A percentile compares a stretch with the other conserved stretches of the same genome.
Evolutionary conservation across 2,113 vertebrate genomes (phyloP).

Genomic region (Sisor rabdophorus): DNA sequence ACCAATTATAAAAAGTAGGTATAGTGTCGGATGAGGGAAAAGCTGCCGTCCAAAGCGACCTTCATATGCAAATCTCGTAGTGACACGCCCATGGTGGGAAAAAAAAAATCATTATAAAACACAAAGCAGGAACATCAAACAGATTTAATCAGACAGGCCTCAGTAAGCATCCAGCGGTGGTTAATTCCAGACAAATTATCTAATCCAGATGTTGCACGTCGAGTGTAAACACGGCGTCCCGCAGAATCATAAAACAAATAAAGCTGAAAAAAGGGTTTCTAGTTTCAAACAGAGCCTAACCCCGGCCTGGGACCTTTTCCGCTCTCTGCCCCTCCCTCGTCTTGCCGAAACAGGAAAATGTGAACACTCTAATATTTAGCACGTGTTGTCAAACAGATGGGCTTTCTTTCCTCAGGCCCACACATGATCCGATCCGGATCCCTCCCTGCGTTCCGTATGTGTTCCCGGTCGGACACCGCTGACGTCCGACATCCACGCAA

Average conservation of each 20-base stretch:
- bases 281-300: slow-evolving; percentile 82
- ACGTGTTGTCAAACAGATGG: slow-evolving; percentile 81
- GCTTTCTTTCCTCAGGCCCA: slow-evolving; percentile 76
- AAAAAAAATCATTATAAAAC: slow-evolving; percentile 46
- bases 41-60: slow-evolving; percentile 24
- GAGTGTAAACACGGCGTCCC: slow-evolving; percentile 85
- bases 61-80: slow-evolving; percentile 49
- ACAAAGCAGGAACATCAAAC: slow-evolving; percentile 63
- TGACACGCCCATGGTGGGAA: slow-evolving; percentile 40
- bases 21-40: slow-evolving; percentile 31
- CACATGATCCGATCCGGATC: slow-evolving; percentile 66
- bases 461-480: slow-evolving; percentile 57
- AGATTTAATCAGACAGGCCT: slow-evolving; percentile 77
- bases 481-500: slow-evolving; percentile 52
- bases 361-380: slow-evolving; percentile 84
- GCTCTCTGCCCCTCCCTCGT: slow-evolving; percentile 50
- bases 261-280: slow-evolving; percentile 82
- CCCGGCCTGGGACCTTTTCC: slow-evolving; percentile 70
- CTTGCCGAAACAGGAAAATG: slow-evolving; percentile 78
- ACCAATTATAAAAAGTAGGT: slow-evolving; percentile 37
- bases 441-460: slow-evolving; percentile 61
- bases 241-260: slow-evolving; percentile 95
- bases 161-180: slow-evolving; percentile 78
- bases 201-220: slow-evolving; percentile 94
- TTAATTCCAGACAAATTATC: slow-evolving; percentile 98